Evolutionary conservation across 1,140 invertebrate species (phyloP), one percentile per base, ranked within the genome.

Genomic region (Rhynchophorus ferrugineus): DNA sequence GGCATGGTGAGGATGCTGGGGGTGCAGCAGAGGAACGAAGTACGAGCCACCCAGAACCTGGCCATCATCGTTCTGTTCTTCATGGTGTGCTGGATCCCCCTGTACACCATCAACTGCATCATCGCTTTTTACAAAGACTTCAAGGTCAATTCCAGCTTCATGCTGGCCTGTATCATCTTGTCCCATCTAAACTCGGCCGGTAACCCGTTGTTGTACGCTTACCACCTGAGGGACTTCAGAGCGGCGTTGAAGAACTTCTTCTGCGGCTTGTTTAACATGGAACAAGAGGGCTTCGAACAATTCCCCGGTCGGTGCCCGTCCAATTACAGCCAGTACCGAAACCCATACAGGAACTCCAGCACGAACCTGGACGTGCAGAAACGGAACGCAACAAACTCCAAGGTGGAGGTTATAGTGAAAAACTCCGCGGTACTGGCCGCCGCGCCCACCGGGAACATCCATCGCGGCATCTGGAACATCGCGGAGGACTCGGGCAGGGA

Each of bases 51-150:
- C 1, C 88, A 92, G 63, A 94, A 91, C 69, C 76, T 95, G 0
- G 87, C 87, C 35, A 85, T 91, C 51, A 93, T 95, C 43, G 90
- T 95, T 1, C 71, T 88, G 24, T 92, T 93, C 71, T 95, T 95
- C 72, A 89, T 93, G 70, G 76, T 93, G 38, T 93, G 89, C 65
- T 95, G 91, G 90, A 87, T 94, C 42, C 90, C 90, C 0, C 73
- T 95, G 2, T 93, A 94, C 71, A 92, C 89, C 18, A 88, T 92
- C 55, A 94, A 95, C 69, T 91, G 87, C 59, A 77, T 92, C 13
- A 79, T 87, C 65, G 88, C 88, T 1, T 91, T 91, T 65, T 85
- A 82, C 60, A 78, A 75, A 0, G 62, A 76, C 1, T 83, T 84
- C 60, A 67, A 78, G 42, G 81, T 88, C 19, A 80, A 81, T 54